Conservation (phyloP, 2,797 vertebrate genomes). For the Gouania willdenowi region DNA sequence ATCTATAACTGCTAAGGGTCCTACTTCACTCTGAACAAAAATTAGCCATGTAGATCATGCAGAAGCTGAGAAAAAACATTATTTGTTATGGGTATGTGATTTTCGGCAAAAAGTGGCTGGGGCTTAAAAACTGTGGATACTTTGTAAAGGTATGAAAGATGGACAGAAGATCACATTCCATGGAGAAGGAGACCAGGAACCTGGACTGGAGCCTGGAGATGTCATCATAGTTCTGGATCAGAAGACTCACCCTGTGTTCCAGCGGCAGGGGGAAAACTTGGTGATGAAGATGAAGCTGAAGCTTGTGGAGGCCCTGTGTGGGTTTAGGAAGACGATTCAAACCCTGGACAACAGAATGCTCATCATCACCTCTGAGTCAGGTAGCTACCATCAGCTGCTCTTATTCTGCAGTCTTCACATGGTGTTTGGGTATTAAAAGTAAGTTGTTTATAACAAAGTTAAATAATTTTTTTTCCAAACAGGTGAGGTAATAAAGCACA, state of each 20-base stretch:
- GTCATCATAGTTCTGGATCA: conserved; percentile 92
- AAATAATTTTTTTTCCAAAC: conserved; percentile 1
- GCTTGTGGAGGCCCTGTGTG: conserved; percentile 89
- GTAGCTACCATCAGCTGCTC: conserved; percentile 55
- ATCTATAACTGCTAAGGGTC: no score
- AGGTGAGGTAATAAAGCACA: conserved; percentile 90
- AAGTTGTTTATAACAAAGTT: no score
- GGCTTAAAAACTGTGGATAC: not conserved
- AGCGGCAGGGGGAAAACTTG: conserved; percentile 84
- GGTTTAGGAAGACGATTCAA: conserved; percentile 84
- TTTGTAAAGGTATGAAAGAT: conserved; percentile 89
- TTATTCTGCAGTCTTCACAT: not conserved
- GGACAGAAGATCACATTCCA: conserved; percentile 92
- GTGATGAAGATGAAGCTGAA: conserved; percentile 87
- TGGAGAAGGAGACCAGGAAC: conserved; percentile 95
- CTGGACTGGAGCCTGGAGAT: conserved; percentile 92
- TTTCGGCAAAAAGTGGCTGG: no score
- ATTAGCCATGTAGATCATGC: no score
- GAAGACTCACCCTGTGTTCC: conserved; percentile 86
- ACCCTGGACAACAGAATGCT: conserved; percentile 87
- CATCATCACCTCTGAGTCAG: conserved; percentile 80
- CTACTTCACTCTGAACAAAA: no score
- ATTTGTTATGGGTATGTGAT: no score
- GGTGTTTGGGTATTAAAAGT: no score
- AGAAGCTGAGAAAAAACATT: no score